These are phyloP conservation scores for Tillus elongatus DNA, from an alignment of 2,888 invertebrate genomes.

Conservation along the genomic window DNA sequence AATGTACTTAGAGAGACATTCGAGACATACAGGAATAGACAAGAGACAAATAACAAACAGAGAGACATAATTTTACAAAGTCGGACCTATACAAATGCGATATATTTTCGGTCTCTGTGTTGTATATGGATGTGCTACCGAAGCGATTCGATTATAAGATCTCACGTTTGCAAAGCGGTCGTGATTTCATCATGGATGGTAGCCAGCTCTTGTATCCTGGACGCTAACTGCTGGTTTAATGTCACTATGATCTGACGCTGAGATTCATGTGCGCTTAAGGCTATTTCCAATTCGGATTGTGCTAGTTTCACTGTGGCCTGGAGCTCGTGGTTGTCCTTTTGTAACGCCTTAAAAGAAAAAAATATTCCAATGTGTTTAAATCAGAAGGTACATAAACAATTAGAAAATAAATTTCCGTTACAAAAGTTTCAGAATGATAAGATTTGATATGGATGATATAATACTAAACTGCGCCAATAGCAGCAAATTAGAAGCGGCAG, in stretches of 20 bases:
- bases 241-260: slow-evolving; percentile 73
- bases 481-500: no score
- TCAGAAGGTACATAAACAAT: no score
- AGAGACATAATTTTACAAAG: no score
- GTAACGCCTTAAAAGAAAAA: slow-evolving; percentile 41
- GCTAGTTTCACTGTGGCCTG: slow-evolving; percentile 62
- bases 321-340: slow-evolving; percentile 57
- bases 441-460: no score
- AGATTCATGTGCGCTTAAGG: slow-evolving; percentile 70
- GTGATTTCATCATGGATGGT: slow-evolving; percentile 76
- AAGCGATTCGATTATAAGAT: slow-evolving; percentile 17
- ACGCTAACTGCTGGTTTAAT: slow-evolving; percentile 72
- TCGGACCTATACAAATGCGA: slow-evolving; percentile 12
- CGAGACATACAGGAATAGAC: no score
- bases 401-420: no score
- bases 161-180: slow-evolving; percentile 64
- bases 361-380: slow-evolving; percentile 5
- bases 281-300: slow-evolving; percentile 71
- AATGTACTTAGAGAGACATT: no score
- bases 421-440: no score
- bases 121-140: slow-evolving; percentile 13
- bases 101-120: slow-evolving; percentile 9
- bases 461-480: no score
- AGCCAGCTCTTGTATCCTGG: slow-evolving; percentile 69
- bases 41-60: no score